Conservation (phyloP, 2,797 vertebrate genomes). For the Falco berigora region DNA sequence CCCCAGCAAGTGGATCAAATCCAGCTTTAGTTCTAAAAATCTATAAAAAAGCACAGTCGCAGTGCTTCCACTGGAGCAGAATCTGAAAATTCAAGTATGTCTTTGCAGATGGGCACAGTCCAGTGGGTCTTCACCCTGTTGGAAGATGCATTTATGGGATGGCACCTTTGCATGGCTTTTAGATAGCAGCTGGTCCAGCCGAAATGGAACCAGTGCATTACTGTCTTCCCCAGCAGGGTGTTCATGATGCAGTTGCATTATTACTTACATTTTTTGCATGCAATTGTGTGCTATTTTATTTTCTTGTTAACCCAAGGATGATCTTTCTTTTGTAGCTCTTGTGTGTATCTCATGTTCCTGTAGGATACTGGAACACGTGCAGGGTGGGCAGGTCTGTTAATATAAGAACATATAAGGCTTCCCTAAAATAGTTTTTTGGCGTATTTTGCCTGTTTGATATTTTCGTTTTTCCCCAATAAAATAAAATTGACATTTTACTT, state of each 20-base stretch:
- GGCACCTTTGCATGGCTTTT: not conserved
- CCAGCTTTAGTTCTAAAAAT: not conserved
- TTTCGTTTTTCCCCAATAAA: not conserved
- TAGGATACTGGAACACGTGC: not conserved
- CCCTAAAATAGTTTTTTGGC: not conserved
- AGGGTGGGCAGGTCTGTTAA: not conserved
- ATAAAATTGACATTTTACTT: not conserved
- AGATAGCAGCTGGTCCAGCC: not conserved
- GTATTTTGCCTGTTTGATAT: not conserved
- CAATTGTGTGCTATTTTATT: not conserved
- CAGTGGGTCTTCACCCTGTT: not conserved
- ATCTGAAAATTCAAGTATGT: not conserved
- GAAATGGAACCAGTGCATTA: rapidly evolving
- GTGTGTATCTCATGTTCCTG: not conserved
- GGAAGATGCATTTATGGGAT: not conserved
- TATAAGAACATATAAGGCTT: not conserved
- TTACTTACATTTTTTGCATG: not conserved
- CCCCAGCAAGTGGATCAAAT: not conserved
- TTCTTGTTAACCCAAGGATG: not conserved
- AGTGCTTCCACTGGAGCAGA: not conserved
- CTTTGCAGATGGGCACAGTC: not conserved
- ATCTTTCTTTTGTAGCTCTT: not conserved
- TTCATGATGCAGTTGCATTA: rapidly evolving
- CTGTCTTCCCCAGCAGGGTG: not conserved
- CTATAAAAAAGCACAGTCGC: not conserved